Conservation (phyloP, 2,797 vertebrate species). For the Tapirus indicus region DNA sequence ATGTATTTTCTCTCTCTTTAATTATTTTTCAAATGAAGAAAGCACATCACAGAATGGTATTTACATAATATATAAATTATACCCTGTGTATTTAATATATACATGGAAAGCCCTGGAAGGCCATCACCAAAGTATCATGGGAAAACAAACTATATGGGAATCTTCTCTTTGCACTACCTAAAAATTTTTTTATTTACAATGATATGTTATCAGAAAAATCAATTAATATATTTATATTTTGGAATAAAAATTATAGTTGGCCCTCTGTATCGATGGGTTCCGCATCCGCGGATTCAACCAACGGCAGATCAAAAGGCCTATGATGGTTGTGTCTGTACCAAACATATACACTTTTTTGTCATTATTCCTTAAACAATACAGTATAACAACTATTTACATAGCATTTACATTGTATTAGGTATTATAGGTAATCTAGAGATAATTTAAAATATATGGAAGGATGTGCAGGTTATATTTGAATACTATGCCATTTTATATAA, state of each 20-base stretch:
- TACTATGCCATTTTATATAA: too few relatives aligned
- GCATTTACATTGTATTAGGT: too few relatives aligned
- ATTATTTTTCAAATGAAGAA: not conserved
- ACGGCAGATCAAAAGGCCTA: too few relatives aligned
- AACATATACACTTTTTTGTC: too few relatives aligned
- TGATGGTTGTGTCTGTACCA: too few relatives aligned
- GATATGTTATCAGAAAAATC: not conserved
- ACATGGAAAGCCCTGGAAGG: not conserved
- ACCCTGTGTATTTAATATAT: not conserved
- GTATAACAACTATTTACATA: too few relatives aligned
- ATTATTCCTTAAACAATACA: too few relatives aligned
- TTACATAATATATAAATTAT: not conserved
- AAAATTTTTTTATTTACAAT: not conserved
- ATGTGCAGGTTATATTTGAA: too few relatives aligned
- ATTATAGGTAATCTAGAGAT: too few relatives aligned
- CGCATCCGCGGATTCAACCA: too few relatives aligned
- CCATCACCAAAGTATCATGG: not conserved
- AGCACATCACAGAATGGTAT: not conserved
- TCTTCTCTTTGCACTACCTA: not conserved
- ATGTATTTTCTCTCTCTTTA: not conserved
- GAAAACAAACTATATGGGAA: not conserved
- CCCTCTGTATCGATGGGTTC: too few relatives aligned
- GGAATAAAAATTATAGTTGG: not conserved
- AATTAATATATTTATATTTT: conserved; percentile 4
- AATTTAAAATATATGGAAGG: too few relatives aligned